Evolutionary conservation across 2,888 invertebrate genomes (phyloP).

Genomic region (Scrobipalpa costella): DNA sequence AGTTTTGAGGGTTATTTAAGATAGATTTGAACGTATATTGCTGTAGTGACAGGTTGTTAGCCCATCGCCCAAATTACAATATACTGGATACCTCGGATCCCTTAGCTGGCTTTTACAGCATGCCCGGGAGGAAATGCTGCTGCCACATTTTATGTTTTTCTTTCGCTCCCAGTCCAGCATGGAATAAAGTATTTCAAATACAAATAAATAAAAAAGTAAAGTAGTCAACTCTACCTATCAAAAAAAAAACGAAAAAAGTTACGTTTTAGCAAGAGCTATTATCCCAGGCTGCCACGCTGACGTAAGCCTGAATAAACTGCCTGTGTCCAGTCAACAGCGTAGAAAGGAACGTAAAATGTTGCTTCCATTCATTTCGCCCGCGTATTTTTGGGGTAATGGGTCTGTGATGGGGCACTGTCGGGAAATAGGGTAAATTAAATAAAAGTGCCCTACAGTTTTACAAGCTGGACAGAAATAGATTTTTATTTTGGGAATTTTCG

Average conservation of each 20-base stretch:
- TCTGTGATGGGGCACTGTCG: constrained; percentile 4
- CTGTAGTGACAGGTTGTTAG: too few relatives aligned
- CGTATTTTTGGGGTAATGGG: constrained; percentile 20
- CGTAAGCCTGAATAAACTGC: constrained; percentile 53
- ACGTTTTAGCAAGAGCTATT: constrained; percentile 46
- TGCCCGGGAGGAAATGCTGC: too few relatives aligned
- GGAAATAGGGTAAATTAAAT: constrained; percentile 7
- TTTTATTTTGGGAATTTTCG: constrained; percentile 8
- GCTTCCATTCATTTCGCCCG: constrained; percentile 38
- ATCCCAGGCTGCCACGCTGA: constrained; percentile 45
- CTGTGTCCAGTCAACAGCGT: constrained; percentile 46
- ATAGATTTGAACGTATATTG: too few relatives aligned
- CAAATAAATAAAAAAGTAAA: neutral
- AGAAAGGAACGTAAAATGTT: constrained; percentile 43
- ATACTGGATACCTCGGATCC: too few relatives aligned
- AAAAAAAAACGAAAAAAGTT: constrained; percentile 35
- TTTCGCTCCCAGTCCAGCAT: too few relatives aligned
- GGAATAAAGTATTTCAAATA: neutral
- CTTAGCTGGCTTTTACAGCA: too few relatives aligned
- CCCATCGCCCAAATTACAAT: too few relatives aligned
- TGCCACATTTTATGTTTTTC: too few relatives aligned
- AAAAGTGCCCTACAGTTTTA: neutral
- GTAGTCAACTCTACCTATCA: neutral
- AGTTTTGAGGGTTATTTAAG: too few relatives aligned
- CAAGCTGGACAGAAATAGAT: constrained; percentile 1